phyloP scores from a whole-genome alignment of 2,888 invertebrate genomes.

The Ctena decussata region DNA sequence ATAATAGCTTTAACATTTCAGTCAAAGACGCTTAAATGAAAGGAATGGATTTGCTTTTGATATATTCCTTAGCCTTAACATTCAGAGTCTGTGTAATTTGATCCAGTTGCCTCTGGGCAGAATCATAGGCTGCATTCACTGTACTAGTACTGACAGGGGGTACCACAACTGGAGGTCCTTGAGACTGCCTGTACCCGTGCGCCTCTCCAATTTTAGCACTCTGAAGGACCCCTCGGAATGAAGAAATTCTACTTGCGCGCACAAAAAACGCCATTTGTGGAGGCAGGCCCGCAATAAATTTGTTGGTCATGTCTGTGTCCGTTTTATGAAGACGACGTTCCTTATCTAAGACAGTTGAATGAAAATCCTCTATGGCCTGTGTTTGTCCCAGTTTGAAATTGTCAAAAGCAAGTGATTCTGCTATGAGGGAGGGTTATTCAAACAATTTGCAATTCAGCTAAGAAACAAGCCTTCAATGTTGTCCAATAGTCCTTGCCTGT shows the following conservation, averaged over 20 bases:
- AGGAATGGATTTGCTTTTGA: no score
- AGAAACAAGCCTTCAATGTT: neutral
- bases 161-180: no score
- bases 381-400: neutral
- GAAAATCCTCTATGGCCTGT: constrained; percentile 44
- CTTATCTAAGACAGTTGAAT: constrained; percentile 37
- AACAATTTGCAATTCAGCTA: neutral
- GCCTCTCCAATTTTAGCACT: no score
- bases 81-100: no score
- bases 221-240: constrained; percentile 16
- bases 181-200: no score
- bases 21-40: no score
- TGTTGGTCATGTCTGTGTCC: constrained; percentile 20
- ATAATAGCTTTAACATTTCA: no score
- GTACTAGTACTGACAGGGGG: no score
- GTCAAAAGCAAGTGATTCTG: constrained; percentile 36
- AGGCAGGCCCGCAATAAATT: constrained; percentile 31
- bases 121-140: no score
- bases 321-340: constrained; percentile 30
- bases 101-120: no score
- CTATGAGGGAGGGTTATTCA: constrained; percentile 21
- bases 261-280: constrained; percentile 43
- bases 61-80: no score
- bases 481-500: constrained; percentile 12
- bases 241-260: constrained; percentile 22